Percentiles rank a stretch among this genome's conserved stretches.
phyloP scores from a whole-genome alignment of 2,113 vertebrate species.

The Atlantisia rogersi region DNA sequence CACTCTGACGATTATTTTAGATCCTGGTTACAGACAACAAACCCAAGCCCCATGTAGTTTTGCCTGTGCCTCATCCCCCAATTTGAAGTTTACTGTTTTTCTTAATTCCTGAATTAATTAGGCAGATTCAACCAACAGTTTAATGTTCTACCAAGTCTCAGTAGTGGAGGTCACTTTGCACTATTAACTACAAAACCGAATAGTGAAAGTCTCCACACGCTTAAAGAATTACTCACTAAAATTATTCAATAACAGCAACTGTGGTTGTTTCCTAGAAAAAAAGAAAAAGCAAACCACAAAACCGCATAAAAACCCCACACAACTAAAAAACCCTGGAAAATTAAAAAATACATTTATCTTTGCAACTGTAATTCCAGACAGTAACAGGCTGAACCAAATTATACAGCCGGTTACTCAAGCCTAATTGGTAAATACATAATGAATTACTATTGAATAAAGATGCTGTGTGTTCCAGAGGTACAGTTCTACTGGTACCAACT shows the following conservation, averaged over 20 bases:
- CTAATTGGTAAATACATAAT: neutral
- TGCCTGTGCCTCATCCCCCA: neutral
- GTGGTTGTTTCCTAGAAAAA: neutral
- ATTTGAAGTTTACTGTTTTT: neutral
- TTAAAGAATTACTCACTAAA: neutral
- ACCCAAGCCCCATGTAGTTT: neutral
- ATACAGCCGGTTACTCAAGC: neutral
- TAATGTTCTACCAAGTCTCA: neutral
- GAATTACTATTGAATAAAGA: neutral
- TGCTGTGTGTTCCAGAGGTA: neutral
- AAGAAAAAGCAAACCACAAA: neutral
- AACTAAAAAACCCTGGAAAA: neutral
- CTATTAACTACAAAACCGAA: neutral
- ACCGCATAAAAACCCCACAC: no score
- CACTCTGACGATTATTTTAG: neutral
- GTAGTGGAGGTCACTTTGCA: neutral
- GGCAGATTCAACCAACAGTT: neutral
- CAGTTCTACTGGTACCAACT: neutral
- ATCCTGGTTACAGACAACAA: neutral
- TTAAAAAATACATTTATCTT: neutral
- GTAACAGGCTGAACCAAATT: neutral
- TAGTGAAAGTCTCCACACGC: rapidly evolving
- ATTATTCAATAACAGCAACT: neutral
- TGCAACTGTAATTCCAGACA: neutral
- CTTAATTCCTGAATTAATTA: neutral